Evolutionary conservation across 2,797 vertebrate species (phyloP).

Genomic region (Cuculus canorus): DNA sequence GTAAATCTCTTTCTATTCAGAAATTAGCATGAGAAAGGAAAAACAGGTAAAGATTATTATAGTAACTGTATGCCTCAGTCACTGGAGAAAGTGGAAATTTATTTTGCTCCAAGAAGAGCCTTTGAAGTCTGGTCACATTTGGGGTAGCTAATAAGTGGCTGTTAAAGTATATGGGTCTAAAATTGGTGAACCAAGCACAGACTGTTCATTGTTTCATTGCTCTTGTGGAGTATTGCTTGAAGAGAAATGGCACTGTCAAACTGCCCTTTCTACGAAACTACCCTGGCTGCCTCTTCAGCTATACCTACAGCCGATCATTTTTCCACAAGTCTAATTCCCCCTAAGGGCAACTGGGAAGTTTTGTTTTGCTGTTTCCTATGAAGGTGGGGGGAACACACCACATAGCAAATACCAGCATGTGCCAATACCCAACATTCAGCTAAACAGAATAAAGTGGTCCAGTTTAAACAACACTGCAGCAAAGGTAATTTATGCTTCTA

Average conservation of each 20-base stretch:
- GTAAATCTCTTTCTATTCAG: neutral
- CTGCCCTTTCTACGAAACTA: neutral
- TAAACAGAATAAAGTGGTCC: neutral
- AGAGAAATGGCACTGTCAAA: neutral
- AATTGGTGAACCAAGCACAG: slow-evolving; percentile 15
- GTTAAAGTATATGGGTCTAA: neutral
- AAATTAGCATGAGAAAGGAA: neutral
- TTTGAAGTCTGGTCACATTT: neutral
- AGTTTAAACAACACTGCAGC: neutral
- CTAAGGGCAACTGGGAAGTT: neutral
- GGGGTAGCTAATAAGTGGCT: neutral
- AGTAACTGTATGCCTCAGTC: neutral
- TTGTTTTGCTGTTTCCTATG: neutral
- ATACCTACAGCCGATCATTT: neutral
- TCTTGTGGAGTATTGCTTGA: neutral
- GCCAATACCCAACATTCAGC: neutral
- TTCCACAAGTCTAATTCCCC: neutral
- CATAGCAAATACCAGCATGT: neutral
- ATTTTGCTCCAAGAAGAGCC: neutral
- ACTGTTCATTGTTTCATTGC: neutral
- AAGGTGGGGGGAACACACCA: neutral
- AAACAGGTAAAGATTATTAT: neutral
- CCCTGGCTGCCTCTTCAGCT: neutral
- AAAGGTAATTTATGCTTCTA: neutral
- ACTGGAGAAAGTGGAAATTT: neutral